Conservation (phyloP, 2,113 vertebrate species). For the Mastomys natalensis region DNA sequence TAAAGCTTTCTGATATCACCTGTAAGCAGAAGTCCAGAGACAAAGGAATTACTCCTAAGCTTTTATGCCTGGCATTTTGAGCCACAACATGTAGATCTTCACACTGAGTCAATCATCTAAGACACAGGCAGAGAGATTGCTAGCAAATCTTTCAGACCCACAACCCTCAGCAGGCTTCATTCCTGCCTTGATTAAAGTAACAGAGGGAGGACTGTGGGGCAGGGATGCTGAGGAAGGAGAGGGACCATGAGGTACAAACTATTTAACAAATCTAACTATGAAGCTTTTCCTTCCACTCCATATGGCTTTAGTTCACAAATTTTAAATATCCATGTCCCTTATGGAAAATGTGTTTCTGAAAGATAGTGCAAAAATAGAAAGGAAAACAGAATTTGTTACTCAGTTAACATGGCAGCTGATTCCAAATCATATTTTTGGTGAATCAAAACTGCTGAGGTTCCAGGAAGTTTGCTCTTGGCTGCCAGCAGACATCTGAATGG, state of each 20-base stretch:
- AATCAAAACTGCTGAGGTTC: conserved; percentile 13
- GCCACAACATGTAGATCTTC: background rate
- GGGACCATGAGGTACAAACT: background rate
- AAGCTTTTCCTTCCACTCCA: background rate
- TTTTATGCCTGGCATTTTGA: background rate
- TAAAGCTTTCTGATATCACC: background rate
- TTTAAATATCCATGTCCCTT: conserved; percentile 32
- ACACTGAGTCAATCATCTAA: background rate
- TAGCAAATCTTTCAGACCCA: background rate
- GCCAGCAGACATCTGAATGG: background rate
- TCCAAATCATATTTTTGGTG: conserved; percentile 25
- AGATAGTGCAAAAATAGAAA: conserved; percentile 47
- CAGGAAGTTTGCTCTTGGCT: background rate
- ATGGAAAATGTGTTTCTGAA: conserved; percentile 39
- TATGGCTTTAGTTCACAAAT: background rate
- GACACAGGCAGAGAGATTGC: background rate
- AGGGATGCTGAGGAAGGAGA: background rate
- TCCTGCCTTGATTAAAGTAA: background rate
- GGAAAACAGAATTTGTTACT: background rate
- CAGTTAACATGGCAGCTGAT: conserved; percentile 20
- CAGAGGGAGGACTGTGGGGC: background rate
- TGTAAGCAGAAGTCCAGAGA: background rate
- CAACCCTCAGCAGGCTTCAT: background rate
- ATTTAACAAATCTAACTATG: background rate
- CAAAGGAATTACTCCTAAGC: no score